Evolutionary conservation across 2,113 vertebrate species (phyloP).

Genomic region (Lophius piscatorius): DNA sequence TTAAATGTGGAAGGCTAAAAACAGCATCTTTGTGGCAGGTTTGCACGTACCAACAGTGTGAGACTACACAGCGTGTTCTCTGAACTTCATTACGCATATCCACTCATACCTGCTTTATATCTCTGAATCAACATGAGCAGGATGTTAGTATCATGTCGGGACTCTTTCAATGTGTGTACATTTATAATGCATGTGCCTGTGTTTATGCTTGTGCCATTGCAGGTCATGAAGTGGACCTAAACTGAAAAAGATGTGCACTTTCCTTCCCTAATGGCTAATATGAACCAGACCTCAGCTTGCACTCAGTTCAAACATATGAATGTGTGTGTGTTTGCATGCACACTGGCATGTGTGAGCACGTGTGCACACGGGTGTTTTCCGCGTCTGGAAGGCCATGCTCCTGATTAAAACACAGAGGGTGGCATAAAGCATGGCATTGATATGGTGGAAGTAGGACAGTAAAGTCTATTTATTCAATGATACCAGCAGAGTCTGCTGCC

Average conservation of each 20-base stretch:
- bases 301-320: conserved; percentile 26
- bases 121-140: conserved; percentile 52
- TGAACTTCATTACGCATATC: conserved; percentile 38
- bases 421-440: conserved; percentile 31
- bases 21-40: conserved; percentile 25
- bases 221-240: conserved; percentile 67
- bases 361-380: conserved; percentile 36
- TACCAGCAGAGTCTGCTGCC: too few species aligned
- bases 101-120: conserved; percentile 57
- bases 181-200: conserved; percentile 60
- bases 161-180: conserved; percentile 49
- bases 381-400: conserved; percentile 45
- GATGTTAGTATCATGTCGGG: conserved; percentile 62
- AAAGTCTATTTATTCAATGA: neutral
- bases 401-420: conserved; percentile 61
- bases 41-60: conserved; percentile 41
- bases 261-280: conserved; percentile 71
- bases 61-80: conserved; percentile 33
- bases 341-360: conserved; percentile 9
- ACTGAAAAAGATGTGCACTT: conserved; percentile 77
- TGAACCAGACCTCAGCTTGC: conserved; percentile 69
- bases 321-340: conserved; percentile 20
- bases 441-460: conserved; percentile 4
- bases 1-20: conserved; percentile 54
- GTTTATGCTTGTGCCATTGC: conserved; percentile 68